Evolutionary conservation across 2,888 invertebrate species (phyloP), one percentile per base, ranked within the genome.

Genomic region (Megamerina dolium): DNA sequence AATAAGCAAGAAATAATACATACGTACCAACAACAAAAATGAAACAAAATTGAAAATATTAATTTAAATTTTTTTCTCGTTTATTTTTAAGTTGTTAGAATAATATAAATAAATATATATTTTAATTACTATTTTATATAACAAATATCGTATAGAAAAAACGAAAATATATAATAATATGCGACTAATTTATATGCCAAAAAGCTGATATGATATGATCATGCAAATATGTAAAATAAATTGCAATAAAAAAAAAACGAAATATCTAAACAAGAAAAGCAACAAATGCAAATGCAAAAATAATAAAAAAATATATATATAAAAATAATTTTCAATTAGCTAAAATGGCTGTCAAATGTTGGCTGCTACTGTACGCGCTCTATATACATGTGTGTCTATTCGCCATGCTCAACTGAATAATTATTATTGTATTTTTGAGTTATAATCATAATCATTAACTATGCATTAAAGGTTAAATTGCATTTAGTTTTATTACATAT

Each of bases 391-490:
- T n/a, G n/a, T n/a, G n/a, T n/a, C n/a, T n/a, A n/a, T n/a, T n/a
- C n/a, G n/a, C n/a, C n/a, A n/a, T n/a, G n/a, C n/a, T n/a, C n/a
- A n/a, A n/a, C n/a, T n/a, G n/a, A n/a, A n/a, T n/a, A n/a, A n/a
- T n/a, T n/a, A n/a, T n/a, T n/a, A n/a, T n/a, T n/a, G n/a, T n/a
- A n/a, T n/a, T n/a, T n/a, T n/a, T n/a, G n/a, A n/a, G n/a, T n/a
- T n/a, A n/a, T n/a, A n/a, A n/a, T n/a, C n/a, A n/a, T n/a, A n/a
- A n/a, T n/a, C n/a, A n/a, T n/a, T n/a, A n/a, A n/a, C n/a, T n/a
- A n/a, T 39, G 52, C 56, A 41, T 55, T 59, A 52, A 59, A 57
- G 59, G 60, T 53, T 51, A 57, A 59, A 59, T 56, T 59, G 59
- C 60, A 59, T 58, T 57, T 48, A 5, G 31, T 9, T n/a, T n/a